Conservation (phyloP, 1,140 invertebrate species). For the Ganaspis sp. region DNA sequence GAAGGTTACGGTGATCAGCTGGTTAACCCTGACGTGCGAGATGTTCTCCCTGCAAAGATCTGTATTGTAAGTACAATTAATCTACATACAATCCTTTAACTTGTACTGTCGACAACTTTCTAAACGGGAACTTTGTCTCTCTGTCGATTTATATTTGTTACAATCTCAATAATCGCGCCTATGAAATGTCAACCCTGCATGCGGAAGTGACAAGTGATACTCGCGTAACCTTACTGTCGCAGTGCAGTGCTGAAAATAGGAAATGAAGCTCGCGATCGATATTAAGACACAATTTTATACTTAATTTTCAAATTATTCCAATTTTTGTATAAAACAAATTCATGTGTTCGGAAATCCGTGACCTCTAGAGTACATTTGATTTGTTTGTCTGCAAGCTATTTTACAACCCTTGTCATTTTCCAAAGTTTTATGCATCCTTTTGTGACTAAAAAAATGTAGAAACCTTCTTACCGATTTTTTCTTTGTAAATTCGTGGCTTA, state of each 20-base stretch:
- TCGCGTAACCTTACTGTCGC: constrained; percentile 60
- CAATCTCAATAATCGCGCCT: background rate
- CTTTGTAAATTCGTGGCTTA: too few species aligned
- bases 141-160: background rate
- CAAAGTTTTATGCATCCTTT: too few species aligned
- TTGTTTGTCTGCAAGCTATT: too few species aligned
- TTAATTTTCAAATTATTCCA: background rate
- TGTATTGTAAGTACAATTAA: constrained; percentile 69
- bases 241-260: constrained; percentile 66
- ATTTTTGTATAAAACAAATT: background rate
- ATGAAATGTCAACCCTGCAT: constrained; percentile 12
- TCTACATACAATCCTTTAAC: background rate
- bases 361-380: too few species aligned
- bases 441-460: too few species aligned
- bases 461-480: too few species aligned
- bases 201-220: background rate
- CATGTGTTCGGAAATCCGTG: too few species aligned
- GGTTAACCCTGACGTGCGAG: constrained; percentile 60
- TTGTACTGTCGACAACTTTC: background rate
- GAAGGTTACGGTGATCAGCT: constrained; percentile 64
- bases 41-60: constrained; percentile 72
- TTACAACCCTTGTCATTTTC: too few species aligned
- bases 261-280: constrained; percentile 59
- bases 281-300: constrained; percentile 36
- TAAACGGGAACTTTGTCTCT: background rate